Evolutionary conservation across 2,113 vertebrate genomes (phyloP).

Genomic region (Callipepla californica): DNA sequence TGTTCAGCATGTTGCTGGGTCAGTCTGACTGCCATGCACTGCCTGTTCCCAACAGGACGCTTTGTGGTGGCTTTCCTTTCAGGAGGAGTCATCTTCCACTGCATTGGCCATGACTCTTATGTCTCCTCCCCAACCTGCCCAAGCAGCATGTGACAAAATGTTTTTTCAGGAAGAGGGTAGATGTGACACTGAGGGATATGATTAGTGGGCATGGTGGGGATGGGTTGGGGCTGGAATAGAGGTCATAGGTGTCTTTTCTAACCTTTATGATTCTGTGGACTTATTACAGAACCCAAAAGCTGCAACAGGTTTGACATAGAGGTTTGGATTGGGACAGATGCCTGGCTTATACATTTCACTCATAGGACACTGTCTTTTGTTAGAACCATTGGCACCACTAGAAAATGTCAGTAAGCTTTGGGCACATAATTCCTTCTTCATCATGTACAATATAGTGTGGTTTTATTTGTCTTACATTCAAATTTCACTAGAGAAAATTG

Average conservation of each 20-base stretch:
- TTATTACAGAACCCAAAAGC: neutral
- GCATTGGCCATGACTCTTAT: neutral
- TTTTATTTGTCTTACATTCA: neutral
- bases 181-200: too few relatives aligned
- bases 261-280: neutral
- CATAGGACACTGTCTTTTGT: neutral
- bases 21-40: neutral
- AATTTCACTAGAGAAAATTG: neutral
- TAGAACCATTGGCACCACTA: neutral
- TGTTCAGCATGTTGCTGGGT: neutral
- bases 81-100: accelerated
- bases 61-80: neutral
- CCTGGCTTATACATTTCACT: neutral
- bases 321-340: neutral
- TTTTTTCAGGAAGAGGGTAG: too few relatives aligned
- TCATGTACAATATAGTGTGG: neutral
- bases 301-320: neutral
- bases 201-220: too few relatives aligned
- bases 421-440: neutral
- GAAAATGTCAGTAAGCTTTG: neutral
- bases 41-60: neutral
- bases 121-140: neutral
- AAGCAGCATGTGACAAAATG: neutral
- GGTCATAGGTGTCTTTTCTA: too few relatives aligned
- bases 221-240: too few relatives aligned